Percentiles rank a stretch among this genome's conserved stretches.
Conservation (phyloP, 2,888 invertebrate species). For the Temnothorax unifasciatus region DNA sequence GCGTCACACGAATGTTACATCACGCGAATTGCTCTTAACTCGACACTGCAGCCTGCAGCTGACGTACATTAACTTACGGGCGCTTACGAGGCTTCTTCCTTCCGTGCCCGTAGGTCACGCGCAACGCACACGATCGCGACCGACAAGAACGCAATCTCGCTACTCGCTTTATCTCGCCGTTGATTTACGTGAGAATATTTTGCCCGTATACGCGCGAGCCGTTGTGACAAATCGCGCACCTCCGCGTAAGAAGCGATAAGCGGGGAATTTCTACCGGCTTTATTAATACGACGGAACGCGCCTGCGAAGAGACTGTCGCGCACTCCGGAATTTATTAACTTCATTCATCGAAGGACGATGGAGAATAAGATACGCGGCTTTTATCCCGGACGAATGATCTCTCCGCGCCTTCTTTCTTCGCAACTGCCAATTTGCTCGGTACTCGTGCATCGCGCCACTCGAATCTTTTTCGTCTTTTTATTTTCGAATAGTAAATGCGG, state of each 20-base stretch:
- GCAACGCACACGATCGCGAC: slow-evolving; percentile 16
- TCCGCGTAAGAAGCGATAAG: slow-evolving; percentile 23
- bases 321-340: slow-evolving; percentile 75
- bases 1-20: slow-evolving; percentile 7
- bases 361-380: slow-evolving; percentile 53
- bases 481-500: slow-evolving; percentile 12
- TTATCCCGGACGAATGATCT: slow-evolving; percentile 53
- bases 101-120: slow-evolving; percentile 10
- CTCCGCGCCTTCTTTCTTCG: slow-evolving; percentile 22
- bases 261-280: background rate
- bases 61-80: slow-evolving; percentile 39
- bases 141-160: slow-evolving; percentile 13
- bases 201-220: background rate
- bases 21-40: slow-evolving; percentile 30
- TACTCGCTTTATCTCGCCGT: background rate
- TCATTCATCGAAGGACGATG: slow-evolving; percentile 64
- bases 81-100: slow-evolving; percentile 45
- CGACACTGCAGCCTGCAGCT: slow-evolving; percentile 24
- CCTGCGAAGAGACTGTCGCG: slow-evolving; percentile 14
- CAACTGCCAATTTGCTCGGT: slow-evolving; percentile 67
- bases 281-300: slow-evolving; percentile 23
- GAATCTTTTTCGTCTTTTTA: background rate
- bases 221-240: background rate
- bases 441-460: slow-evolving; percentile 47
- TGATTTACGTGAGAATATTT: slow-evolving; percentile 26